Conservation (phyloP, 2,888 invertebrate species). For the Esperia sulphurella region DNA sequence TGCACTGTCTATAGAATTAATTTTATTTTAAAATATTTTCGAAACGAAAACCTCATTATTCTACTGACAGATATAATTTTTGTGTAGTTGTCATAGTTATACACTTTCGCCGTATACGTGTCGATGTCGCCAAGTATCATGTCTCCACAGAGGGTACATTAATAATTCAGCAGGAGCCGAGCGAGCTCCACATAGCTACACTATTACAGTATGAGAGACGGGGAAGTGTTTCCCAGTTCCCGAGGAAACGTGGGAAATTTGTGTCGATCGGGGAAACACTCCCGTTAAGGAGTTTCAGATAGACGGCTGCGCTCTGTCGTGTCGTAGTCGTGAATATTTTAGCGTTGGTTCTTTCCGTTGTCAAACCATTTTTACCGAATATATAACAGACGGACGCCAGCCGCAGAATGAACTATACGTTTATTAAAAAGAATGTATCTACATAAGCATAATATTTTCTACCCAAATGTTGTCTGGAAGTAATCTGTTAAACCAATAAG, state of each 20-base stretch:
- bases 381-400: neutral
- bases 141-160: slow-evolving; percentile 48
- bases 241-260: slow-evolving; percentile 26
- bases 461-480: too few relatives aligned
- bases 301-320: neutral
- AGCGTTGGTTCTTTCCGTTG: neutral
- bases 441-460: too few relatives aligned
- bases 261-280: slow-evolving; percentile 24
- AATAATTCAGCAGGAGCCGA: slow-evolving; percentile 60
- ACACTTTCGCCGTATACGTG: slow-evolving; percentile 35
- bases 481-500: too few relatives aligned
- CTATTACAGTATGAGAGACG: slow-evolving; percentile 15
- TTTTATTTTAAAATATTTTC: too few relatives aligned
- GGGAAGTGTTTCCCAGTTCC: slow-evolving; percentile 22
- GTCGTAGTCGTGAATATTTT: slow-evolving; percentile 7
- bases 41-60: neutral
- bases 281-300: slow-evolving; percentile 20
- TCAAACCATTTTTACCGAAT: neutral
- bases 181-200: slow-evolving; percentile 13
- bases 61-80: neutral
- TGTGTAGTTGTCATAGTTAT: slow-evolving; percentile 17
- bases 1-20: too few relatives aligned
- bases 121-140: slow-evolving; percentile 56
- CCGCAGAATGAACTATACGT: too few relatives aligned
- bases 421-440: too few relatives aligned